Conservation (phyloP, 2,797 vertebrate genomes). For the Fistularia commersonii region DNA sequence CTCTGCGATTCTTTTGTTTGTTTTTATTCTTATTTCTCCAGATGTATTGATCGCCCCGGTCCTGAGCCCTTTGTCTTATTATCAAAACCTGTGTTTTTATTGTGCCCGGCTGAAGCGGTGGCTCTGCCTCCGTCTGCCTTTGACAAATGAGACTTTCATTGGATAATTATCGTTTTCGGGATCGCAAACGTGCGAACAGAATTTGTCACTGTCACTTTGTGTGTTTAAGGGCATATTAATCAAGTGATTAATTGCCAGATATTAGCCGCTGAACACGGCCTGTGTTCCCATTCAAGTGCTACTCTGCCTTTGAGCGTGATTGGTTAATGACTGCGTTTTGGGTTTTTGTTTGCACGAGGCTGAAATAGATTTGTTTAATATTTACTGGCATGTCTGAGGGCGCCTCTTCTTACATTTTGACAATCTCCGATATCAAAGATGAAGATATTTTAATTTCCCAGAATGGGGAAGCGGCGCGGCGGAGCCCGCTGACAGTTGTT, state of each 20-base stretch:
- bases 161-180: constrained; percentile 78
- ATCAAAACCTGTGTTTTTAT: constrained; percentile 1
- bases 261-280: constrained; percentile 88
- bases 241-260: constrained; percentile 95
- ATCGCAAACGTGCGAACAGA: constrained; percentile 69
- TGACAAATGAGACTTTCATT: constrained; percentile 78
- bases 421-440: constrained; percentile 14
- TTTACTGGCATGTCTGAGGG: constrained; percentile 19
- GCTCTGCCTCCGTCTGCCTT: constrained; percentile 23
- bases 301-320: constrained; percentile 84
- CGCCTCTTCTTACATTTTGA: constrained; percentile 2
- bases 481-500: no score
- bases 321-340: constrained; percentile 86
- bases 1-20: not conserved
- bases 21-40: not conserved
- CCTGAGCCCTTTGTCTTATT: not conserved
- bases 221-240: constrained; percentile 97
- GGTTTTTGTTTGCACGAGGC: constrained; percentile 31
- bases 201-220: constrained; percentile 87
- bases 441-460: constrained; percentile 17
- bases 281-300: constrained; percentile 85
- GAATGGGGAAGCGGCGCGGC: not conserved
- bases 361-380: constrained; percentile 30
- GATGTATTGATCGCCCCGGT: not conserved
- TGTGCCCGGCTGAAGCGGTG: constrained; percentile 22